Percentiles rank a stretch among this genome's conserved stretches.
Conservation (phyloP, 2,888 invertebrate genomes). For the Lycaena phlaeas region DNA sequence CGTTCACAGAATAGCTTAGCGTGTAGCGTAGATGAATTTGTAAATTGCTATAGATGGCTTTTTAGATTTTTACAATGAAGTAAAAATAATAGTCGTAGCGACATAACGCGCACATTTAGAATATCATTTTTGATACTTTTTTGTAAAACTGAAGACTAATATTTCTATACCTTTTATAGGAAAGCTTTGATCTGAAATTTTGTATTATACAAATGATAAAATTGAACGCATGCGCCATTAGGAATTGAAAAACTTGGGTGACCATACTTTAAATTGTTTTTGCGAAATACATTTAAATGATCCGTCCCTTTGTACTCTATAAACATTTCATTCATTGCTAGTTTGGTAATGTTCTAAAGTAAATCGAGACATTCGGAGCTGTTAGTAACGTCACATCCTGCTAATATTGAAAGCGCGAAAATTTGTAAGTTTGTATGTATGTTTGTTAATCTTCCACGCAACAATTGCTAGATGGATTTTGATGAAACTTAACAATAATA, state of each 20-base stretch:
- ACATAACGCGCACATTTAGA: too few relatives aligned
- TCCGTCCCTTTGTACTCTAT: slow-evolving; percentile 51
- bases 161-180: background rate
- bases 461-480: too few relatives aligned
- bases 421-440: too few relatives aligned
- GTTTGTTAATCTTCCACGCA: too few relatives aligned
- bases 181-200: slow-evolving; percentile 2
- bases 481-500: too few relatives aligned
- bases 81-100: too few relatives aligned
- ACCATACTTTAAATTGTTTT: background rate
- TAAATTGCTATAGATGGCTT: slow-evolving; percentile 1
- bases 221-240: background rate
- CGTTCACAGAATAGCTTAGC: slow-evolving; percentile 3
- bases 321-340: slow-evolving; percentile 21
- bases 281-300: slow-evolving; percentile 22
- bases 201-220: background rate
- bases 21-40: slow-evolving; percentile 4
- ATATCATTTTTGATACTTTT: background rate
- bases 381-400: too few relatives aligned
- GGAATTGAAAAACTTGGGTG: background rate
- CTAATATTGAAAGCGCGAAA: too few relatives aligned
- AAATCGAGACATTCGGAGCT: background rate
- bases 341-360: slow-evolving; percentile 18
- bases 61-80: slow-evolving; percentile 1
- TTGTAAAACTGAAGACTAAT: slow-evolving; percentile 3